Evolutionary conservation across 1,140 invertebrate species (phyloP), one percentile per base, ranked within the genome.

Genomic region (Aphidius ervi): DNA sequence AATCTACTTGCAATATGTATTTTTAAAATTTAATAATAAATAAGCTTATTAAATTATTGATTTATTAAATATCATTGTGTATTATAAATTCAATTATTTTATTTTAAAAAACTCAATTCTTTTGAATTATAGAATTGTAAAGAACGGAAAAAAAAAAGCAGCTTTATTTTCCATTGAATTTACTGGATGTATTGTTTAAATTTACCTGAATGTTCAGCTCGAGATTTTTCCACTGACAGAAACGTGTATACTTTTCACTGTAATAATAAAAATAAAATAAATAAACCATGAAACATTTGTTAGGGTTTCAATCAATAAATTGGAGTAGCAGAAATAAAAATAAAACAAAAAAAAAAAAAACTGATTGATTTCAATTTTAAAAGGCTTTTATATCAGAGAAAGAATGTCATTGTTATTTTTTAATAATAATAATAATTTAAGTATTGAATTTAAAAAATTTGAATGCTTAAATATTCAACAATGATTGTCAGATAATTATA

Each of bases 191-290:
- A 31, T 31, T 31, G 23, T 31, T 31, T 31, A 31, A 31, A 71
- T 81, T 83, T 82, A 94, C 92, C 84, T 97, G 93, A 75, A 99
- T 99, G 85, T 99, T 99, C 75, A 99, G 84, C 84, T 99, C 97
- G 84, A 99, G 86, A 81, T 99, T 99, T 84, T 99, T 99, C 98
- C 98, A 99, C 83, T 99, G 98, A 81, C 97, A 99, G 86, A 98
- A 99, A 71, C 98, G 87, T 70, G 96, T 99, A 82, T 98, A 99
- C 85, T 99, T 99, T 71, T 99, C 97, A 85, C 96, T 97, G 82
- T 60, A 88, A 89, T 10, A 9, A 20, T 61, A 45, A 53, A 16
- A 16, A 16, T 16, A 16, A 16, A 16, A 40, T 42, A 56, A 62
- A 57, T 45, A 62, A 59, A 62, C 63, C 56, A 40, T 63, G 55